A percentile compares a stretch with the other conserved stretches of the same genome.
Evolutionary conservation across 1,140 invertebrate species (phyloP).

Genomic region (Rhopalosiphum maidis): DNA sequence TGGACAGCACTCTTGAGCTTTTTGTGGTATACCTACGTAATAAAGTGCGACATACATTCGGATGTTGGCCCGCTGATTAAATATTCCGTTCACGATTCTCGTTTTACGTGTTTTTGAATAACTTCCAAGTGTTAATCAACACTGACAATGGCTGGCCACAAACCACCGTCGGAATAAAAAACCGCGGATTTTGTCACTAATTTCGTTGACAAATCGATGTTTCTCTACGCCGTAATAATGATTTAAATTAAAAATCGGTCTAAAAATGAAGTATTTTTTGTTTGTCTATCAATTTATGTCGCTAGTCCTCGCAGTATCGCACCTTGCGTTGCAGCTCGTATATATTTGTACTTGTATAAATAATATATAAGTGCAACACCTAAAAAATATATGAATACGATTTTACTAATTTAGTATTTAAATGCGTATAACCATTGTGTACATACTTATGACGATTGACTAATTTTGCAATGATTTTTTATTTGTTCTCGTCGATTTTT

Average conservation of each 20-base stretch:
- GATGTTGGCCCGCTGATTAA: background rate
- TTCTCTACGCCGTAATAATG: background rate
- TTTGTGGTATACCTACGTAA: background rate
- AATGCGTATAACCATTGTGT: no score
- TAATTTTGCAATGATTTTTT: no score
- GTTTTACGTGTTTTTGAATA: constrained; percentile 46
- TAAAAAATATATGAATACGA: no score
- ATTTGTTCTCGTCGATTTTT: no score
- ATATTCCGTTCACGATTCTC: constrained; percentile 34
- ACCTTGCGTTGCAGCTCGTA: background rate
- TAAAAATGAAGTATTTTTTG: background rate
- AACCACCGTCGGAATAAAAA: background rate
- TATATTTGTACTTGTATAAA: no score
- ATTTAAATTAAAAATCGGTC: constrained; percentile 16
- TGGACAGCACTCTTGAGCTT: background rate
- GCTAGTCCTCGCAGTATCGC: background rate
- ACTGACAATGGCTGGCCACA: constrained; percentile 4
- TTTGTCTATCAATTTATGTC: background rate
- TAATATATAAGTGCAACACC: no score
- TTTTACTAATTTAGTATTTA: no score
- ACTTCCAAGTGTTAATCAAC: constrained; percentile 45
- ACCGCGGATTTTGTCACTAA: background rate
- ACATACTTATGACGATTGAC: no score
- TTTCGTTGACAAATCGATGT: constrained; percentile 30
- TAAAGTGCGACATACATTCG: constrained; percentile 6